Conservation (phyloP, 2,113 vertebrate genomes). For the Thymallus thymallus region DNA sequence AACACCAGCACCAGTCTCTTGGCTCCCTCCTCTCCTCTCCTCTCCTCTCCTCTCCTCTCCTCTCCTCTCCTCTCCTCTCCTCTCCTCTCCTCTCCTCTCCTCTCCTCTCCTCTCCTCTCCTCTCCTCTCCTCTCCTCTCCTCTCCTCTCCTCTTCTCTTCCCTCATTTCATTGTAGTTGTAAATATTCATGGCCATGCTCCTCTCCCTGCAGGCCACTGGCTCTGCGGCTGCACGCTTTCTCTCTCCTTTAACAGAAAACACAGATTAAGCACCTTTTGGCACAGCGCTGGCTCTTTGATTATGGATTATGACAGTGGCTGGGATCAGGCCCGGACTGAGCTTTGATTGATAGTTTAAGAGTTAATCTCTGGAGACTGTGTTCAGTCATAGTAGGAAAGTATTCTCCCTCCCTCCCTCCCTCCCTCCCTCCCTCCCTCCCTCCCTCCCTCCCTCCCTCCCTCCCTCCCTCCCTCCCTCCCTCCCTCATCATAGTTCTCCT, state of each 20-base stretch:
- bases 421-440: background rate
- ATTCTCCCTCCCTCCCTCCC: background rate
- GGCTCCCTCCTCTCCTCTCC: background rate
- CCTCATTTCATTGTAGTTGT: conserved; percentile 8
- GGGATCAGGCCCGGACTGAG: background rate
- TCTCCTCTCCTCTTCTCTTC: background rate
- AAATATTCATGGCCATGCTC: conserved; percentile 35
- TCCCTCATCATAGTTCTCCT: too few relatives aligned
- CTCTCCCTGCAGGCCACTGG: conserved; percentile 17
- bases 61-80: too few relatives aligned
- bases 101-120: too few relatives aligned
- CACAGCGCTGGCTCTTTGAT: background rate
- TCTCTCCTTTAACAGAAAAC: background rate
- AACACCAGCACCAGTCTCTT: background rate
- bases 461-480: background rate
- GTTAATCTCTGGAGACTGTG: background rate
- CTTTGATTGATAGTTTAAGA: background rate
- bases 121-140: background rate
- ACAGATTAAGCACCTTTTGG: conserved; percentile 5
- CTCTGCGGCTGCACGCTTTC: conserved; percentile 1
- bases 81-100: too few relatives aligned
- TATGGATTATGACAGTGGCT: background rate
- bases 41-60: too few relatives aligned
- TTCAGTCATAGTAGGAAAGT: background rate
- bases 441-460: background rate